These are phyloP conservation scores for Phaenicophaeus curvirostris DNA, from an alignment of 2,797 vertebrate species.

Conservation along the genomic window DNA sequence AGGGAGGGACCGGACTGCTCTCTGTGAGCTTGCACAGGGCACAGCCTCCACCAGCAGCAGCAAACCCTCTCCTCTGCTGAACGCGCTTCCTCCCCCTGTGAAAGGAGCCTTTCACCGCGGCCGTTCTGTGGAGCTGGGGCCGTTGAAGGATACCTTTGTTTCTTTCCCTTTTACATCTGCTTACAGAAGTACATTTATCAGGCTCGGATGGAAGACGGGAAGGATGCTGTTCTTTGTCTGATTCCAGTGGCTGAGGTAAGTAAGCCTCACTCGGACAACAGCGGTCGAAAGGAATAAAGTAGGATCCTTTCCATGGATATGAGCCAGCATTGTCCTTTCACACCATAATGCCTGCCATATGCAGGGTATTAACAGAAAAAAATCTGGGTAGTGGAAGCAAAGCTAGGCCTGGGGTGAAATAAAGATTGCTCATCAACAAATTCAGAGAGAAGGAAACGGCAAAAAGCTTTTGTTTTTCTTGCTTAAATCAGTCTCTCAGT, in stretches of 20 bases:
- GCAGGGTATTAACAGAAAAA: background rate
- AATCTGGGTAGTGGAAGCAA: background rate
- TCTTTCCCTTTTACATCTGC: background rate
- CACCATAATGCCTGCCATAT: background rate
- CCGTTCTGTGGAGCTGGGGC: background rate
- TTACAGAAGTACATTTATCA: background rate
- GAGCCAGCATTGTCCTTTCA: slow-evolving; percentile 9
- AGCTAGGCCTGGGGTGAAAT: background rate
- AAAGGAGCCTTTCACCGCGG: background rate
- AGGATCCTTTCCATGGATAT: background rate
- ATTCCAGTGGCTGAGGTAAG: background rate
- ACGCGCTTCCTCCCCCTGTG: background rate
- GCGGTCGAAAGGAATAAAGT: background rate
- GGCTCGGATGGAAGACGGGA: background rate
- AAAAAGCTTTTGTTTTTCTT: slow-evolving; percentile 12
- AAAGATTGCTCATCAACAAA: background rate
- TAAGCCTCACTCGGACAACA: background rate
- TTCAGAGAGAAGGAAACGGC: background rate
- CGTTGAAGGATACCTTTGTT: background rate
- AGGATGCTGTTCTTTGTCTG: background rate
- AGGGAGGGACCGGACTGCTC: background rate
- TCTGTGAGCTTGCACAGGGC: background rate
- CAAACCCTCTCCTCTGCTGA: background rate
- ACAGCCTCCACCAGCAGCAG: background rate
- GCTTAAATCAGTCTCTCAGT: slow-evolving; percentile 22